Evolutionary conservation across 2,797 vertebrate genomes (phyloP).

Genomic region (Eulemur albifrons): DNA sequence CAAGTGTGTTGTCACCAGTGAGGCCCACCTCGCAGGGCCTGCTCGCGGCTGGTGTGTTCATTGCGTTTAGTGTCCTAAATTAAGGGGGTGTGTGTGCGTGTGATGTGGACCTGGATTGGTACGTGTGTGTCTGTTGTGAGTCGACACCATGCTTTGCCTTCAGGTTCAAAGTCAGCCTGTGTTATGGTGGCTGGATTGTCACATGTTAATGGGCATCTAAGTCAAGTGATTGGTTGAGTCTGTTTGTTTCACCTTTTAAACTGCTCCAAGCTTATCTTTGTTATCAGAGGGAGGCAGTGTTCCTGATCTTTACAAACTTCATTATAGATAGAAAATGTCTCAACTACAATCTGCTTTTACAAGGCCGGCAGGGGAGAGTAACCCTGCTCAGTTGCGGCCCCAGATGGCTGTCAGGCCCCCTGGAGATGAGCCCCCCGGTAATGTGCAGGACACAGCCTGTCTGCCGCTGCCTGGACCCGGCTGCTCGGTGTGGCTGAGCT

Average conservation of each 20-base stretch:
- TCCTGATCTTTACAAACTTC: constrained; percentile 75
- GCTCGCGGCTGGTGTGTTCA: not conserved
- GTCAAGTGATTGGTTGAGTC: not conserved
- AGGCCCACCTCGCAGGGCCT: not conserved
- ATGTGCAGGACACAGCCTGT: constrained; percentile 45
- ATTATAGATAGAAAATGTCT: constrained; percentile 84
- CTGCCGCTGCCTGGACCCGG: constrained; percentile 24
- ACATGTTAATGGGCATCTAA: constrained; percentile 6
- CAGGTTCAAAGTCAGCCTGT: constrained; percentile 17
- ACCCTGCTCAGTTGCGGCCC: constrained; percentile 70
- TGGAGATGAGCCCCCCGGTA: constrained; percentile 43
- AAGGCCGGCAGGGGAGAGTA: constrained; percentile 73
- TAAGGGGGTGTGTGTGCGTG: not conserved
- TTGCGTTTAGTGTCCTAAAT: not conserved
- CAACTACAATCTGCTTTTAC: constrained; percentile 84
- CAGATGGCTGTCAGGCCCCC: constrained; percentile 58
- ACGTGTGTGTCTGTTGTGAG: not conserved
- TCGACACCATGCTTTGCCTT: not conserved
- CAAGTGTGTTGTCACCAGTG: not conserved
- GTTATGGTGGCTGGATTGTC: not conserved
- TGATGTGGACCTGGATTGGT: not conserved
- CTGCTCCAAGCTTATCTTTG: constrained; percentile 74
- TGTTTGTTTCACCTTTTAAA: constrained; percentile 85
- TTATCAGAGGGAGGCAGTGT: constrained; percentile 74
- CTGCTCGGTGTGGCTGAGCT: not conserved